phyloP scores from a whole-genome alignment of 2,113 vertebrate genomes.

The Quiscalus mexicanus region DNA sequence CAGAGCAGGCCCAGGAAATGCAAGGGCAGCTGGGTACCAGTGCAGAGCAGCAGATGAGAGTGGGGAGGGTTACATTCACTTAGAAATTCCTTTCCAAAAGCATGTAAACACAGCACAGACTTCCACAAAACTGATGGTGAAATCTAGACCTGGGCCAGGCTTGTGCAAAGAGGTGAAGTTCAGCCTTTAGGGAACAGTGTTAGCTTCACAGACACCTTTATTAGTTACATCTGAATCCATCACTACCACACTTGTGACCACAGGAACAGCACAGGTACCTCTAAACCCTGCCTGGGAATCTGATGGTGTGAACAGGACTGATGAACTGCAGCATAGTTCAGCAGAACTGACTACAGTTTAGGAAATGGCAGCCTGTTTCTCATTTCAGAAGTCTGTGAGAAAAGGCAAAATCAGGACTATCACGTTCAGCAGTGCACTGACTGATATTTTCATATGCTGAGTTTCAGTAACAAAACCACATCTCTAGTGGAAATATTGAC shows the following conservation, averaged over 20 bases:
- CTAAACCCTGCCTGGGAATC: neutral
- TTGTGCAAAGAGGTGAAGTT: neutral
- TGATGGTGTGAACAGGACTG: neutral
- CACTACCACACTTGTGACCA: neutral
- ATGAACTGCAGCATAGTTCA: neutral
- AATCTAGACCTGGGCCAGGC: neutral
- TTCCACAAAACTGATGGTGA: neutral
- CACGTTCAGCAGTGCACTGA: neutral
- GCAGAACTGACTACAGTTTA: neutral
- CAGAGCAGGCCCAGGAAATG: neutral
- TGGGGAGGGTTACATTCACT: neutral
- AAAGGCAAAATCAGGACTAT: neutral
- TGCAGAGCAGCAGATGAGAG: neutral
- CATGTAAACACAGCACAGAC: neutral
- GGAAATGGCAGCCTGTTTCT: neutral
- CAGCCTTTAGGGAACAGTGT: neutral
- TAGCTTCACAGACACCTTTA: neutral
- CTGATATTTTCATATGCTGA: neutral
- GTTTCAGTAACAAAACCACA: conserved; percentile 18
- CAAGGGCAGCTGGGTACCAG: neutral
- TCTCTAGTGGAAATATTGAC: conserved; percentile 47
- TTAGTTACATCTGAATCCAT: neutral
- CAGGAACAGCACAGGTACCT: neutral
- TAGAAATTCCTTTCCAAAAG: neutral
- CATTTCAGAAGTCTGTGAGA: neutral